phyloP scores from a whole-genome alignment of 2,113 vertebrate species.

The Grantiella picta region DNA sequence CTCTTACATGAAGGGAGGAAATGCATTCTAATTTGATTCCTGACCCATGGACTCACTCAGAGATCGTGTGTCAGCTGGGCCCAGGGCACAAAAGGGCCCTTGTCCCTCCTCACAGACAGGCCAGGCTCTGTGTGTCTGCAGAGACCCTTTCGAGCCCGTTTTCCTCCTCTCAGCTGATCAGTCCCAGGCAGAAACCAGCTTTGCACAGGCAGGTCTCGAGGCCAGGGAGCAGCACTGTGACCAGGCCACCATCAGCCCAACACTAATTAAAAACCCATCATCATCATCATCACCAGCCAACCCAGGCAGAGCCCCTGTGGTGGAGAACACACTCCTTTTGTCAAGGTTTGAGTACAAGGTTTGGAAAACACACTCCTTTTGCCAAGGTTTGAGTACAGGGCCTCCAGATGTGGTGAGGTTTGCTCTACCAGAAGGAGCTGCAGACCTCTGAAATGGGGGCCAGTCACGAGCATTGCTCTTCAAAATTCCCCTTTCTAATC shows the following conservation, averaged over 20 bases:
- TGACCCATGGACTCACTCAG: not conserved
- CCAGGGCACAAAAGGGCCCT: slow-evolving; percentile 30
- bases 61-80: not conserved
- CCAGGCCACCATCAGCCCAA: not conserved
- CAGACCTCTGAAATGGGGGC: not conserved
- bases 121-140: not conserved
- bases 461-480: fast-evolving
- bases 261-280: not conserved
- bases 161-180: not conserved
- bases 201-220: not conserved
- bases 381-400: not conserved
- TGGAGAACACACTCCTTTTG: not conserved
- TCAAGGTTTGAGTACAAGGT: not conserved
- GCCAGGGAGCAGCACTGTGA: not conserved
- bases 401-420: not conserved
- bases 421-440: not conserved
- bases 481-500: not conserved
- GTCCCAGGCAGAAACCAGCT: not conserved
- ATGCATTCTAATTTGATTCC: not conserved
- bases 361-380: fast-evolving
- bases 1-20: not conserved
- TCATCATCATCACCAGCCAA: not conserved
- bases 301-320: not conserved
- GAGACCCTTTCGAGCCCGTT: not conserved
- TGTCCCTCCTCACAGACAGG: not conserved